Base-by-base conservation (phyloP, 2,888 invertebrate genomes). In the Drosophila nigricruria region DNA sequence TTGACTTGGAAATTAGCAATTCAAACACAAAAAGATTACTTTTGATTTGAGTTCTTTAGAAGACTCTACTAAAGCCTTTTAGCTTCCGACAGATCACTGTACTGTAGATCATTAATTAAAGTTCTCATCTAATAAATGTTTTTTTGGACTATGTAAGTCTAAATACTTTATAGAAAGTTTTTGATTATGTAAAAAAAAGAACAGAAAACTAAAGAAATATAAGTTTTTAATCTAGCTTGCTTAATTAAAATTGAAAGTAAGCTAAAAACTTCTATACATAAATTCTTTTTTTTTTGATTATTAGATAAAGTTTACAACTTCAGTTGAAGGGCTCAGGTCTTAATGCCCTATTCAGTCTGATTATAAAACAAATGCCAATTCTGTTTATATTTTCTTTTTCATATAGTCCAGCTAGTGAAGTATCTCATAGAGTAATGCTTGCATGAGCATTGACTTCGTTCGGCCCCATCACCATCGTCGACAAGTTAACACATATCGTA, bases 381-480 rank as follows among this genome's bases (percentile, higher is more conserved):
- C n/a, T n/a, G n/a, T n/a, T n/a, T n/a, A n/a, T n/a, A n/a, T n/a
- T n/a, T 14, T 14, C 8, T 6, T 30, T 30, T 2, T 38, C 36
- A n/a, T n/a, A 8, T 8, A 43, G 5, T 20, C 14, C 6, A 14
- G n/a, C 18, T 18, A 42, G 4, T 20, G 8, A 43, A 16, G 14
- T 3, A 18, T 45, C 25, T 25, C 3, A n/a, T n/a, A n/a, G n/a
- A n/a, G n/a, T n/a, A n/a, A n/a, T n/a, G n/a, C n/a, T n/a, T 45
- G 23, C 16, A 0, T 16, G 16, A 43, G 43, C 16, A 2, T 14
- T 23, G 16, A 3, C 23, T 12, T 42, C 5, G 18, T 45, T 25
- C 16, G 32, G 27, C 25, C 45, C 77, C 59, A 59, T 45, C 68
- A 77, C 77, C 79, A 18, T 34, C 9, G 36, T 40, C 58, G 54